A percentile compares a stretch with the other conserved stretches of the same genome.
phyloP scores from a whole-genome alignment of 1,140 invertebrate species.

The Odontomachus brunneus region DNA sequence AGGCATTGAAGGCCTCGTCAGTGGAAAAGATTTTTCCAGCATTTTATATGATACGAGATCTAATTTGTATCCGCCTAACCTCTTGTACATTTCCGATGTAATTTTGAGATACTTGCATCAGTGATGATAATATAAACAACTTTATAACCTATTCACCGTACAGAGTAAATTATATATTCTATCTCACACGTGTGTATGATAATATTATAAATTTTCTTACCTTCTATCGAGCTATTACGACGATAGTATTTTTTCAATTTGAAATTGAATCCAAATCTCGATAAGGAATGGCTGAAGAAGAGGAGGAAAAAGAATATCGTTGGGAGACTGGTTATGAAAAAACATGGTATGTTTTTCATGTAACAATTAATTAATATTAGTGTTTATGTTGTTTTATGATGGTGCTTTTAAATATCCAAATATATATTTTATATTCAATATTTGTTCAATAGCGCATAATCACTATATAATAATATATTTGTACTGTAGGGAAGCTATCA shows the following conservation, averaged over 20 bases:
- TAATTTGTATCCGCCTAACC: no score
- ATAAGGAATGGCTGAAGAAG: conserved; percentile 89
- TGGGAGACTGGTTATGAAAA: conserved; percentile 99
- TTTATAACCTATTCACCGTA: no score
- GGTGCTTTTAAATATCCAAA: not conserved
- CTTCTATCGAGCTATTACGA: not conserved
- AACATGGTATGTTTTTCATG: conserved; percentile 90
- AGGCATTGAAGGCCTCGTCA: no score
- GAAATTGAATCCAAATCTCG: not conserved
- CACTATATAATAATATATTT: conserved; percentile 47
- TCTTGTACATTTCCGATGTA: no score
- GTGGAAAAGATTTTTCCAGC: no score
- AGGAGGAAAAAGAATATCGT: conserved; percentile 96
- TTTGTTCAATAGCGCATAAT: conserved; percentile 2
- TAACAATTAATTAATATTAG: not conserved
- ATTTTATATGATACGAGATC: no score
- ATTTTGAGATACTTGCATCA: no score
- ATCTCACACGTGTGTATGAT: no score
- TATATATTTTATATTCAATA: conserved; percentile 28
- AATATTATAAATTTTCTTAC: not conserved
- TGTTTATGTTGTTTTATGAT: not conserved
- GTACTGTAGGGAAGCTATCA: conserved; percentile 94
- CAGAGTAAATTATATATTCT: no score
- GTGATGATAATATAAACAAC: no score
- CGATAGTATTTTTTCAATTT: not conserved